These are phyloP conservation scores for Pollachius pollachius DNA, from an alignment of 2,113 vertebrate species.

Conservation along the genomic window DNA sequence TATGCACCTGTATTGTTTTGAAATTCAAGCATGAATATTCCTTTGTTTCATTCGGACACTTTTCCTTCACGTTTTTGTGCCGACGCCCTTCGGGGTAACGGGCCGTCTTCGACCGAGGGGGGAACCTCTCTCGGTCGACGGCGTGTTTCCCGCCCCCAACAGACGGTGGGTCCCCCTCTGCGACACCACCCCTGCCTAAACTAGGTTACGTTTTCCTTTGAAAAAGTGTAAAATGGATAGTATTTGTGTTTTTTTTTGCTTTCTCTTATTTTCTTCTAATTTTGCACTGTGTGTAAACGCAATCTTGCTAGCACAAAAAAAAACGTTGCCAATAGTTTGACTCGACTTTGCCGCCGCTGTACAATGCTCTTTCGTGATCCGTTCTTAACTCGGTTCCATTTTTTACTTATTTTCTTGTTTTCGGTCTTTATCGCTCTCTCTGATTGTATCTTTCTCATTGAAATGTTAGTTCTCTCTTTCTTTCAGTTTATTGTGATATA, in stretches of 20 bases:
- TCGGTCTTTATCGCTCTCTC: constrained; percentile 72
- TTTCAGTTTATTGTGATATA: constrained; percentile 99
- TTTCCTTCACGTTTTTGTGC: constrained; percentile 40
- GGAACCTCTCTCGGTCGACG: constrained; percentile 13
- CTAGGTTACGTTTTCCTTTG: constrained; percentile 87
- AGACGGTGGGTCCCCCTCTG: constrained; percentile 44
- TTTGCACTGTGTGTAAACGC: constrained; percentile 99
- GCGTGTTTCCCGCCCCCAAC: constrained; percentile 62
- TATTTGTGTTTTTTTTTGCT: constrained; percentile 80
- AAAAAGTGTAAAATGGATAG: constrained; percentile 84
- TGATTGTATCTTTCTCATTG: constrained; percentile 88
- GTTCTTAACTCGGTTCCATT: constrained; percentile 50
- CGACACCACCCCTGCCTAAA: constrained; percentile 69
- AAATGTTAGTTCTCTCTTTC: constrained; percentile 83
- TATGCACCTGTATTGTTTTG: constrained; percentile 47
- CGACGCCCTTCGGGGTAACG: constrained; percentile 34
- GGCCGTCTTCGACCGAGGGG: constrained; percentile 50
- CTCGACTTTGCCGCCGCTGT: constrained; percentile 89
- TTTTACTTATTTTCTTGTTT: constrained; percentile 36
- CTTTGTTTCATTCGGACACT: constrained; percentile 30
- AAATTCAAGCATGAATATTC: constrained; percentile 35
- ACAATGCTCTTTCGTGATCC: constrained; percentile 81
- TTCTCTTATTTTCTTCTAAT: constrained; percentile 74
- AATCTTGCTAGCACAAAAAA: constrained; percentile 96
- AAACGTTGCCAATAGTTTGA: constrained; percentile 90